Base-by-base conservation (phyloP, 2,888 invertebrate species). In the Syrphus vitripennis region DNA sequence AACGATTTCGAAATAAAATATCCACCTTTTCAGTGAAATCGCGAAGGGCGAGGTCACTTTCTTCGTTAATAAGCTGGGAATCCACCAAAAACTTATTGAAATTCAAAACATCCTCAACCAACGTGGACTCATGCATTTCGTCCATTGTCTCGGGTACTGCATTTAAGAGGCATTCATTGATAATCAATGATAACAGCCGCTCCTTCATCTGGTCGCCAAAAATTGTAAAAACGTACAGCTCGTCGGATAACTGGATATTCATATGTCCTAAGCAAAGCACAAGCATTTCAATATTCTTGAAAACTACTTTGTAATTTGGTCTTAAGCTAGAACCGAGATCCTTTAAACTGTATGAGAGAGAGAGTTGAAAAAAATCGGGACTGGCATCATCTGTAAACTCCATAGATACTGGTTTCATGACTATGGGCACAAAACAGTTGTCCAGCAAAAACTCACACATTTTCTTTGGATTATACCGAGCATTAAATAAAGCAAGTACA, bases 61-160 rank as follows among this genome's bases (percentile, higher is more conserved):
- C 91, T 1, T 93, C 92, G 80, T 90, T 89, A 4, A 92, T 90
- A 84, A 96, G 94, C 87, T 95, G 94, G 53, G 95, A 92, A 53
- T 93, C 91, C 2, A 94, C 91, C 37, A 97, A 92, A 81, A 93
- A 93, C 57, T 93, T 91, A 90, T 97, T 95, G 84, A 97, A 95
- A 61, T 94, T 92, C 80, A 94, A 92, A 42, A 96, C 95, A 88
- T 95, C 94, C 3, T 93, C 91, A 24, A 95, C 94, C 1, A 97
- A 93, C 26, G 93, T 93, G 4, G 96, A 97, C 19, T 93, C 93
- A 88, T 95, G 94, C 80, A 97, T 93, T 87, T 96, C 96, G 72
- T 94, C 94, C 88, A 95, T 95, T 65, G 95, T 96, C 87, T 95
- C 95, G 0, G 98, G 98, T 89, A 97, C 95, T 0, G 96, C 96